phyloP scores from a whole-genome alignment of 1,140 invertebrate species.

The Penaeus vannamei region DNA sequence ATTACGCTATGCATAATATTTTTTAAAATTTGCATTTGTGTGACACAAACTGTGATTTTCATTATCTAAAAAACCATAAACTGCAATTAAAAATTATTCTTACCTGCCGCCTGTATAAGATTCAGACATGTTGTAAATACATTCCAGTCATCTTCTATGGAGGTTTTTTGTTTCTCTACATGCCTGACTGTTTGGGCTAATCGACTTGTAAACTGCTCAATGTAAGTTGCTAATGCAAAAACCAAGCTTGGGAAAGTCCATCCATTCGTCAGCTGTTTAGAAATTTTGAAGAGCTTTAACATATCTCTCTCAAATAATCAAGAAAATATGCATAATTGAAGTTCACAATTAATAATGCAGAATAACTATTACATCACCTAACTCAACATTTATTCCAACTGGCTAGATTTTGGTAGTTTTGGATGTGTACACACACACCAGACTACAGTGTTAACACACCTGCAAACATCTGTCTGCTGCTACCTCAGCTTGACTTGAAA shows the following conservation, averaged over 20 bases:
- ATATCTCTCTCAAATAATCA: too few species aligned
- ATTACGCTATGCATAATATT: too few species aligned
- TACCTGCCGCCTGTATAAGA: slow-evolving; percentile 80
- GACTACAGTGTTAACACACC: slow-evolving; percentile 2
- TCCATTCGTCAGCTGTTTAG: slow-evolving; percentile 46
- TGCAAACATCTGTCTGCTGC: slow-evolving; percentile 53
- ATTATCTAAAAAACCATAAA: neutral
- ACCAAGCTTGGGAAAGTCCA: slow-evolving; percentile 43
- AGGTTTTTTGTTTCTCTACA: slow-evolving; percentile 70
- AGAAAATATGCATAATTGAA: too few species aligned
- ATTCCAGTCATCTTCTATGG: slow-evolving; percentile 80
- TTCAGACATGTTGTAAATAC: slow-evolving; percentile 81
- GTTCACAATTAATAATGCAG: too few species aligned
- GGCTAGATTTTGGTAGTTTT: neutral
- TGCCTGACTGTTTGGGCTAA: slow-evolving; percentile 42
- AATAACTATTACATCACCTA: too few species aligned
- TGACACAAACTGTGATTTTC: too few species aligned
- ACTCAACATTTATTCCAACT: neutral
- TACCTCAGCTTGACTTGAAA: slow-evolving; percentile 44
- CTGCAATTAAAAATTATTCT: slow-evolving; percentile 44
- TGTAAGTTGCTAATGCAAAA: slow-evolving; percentile 33
- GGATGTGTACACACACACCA: neutral
- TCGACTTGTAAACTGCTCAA: slow-evolving; percentile 49
- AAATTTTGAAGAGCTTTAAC: neutral
- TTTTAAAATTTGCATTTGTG: too few species aligned